Evolutionary conservation across 2,113 vertebrate species (phyloP).

Genomic region (Narcine bancroftii): DNA sequence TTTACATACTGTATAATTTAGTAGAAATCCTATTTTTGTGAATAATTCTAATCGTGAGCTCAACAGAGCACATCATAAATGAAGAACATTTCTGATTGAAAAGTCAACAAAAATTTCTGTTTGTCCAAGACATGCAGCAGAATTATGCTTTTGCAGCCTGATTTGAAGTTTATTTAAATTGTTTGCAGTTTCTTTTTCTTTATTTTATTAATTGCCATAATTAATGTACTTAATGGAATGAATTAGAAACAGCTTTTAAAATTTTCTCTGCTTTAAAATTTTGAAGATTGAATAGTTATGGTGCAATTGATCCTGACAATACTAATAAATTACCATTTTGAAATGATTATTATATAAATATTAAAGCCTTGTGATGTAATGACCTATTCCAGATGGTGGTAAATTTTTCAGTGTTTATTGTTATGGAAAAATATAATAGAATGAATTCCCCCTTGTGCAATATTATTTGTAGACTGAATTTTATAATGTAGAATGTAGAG

Average conservation of each 20-base stretch:
- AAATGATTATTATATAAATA: background rate
- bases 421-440: background rate
- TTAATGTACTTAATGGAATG: background rate
- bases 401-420: conserved; percentile 6
- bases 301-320: conserved; percentile 23
- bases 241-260: background rate
- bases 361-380: background rate
- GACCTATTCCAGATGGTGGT: background rate
- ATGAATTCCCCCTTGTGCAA: background rate
- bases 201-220: background rate
- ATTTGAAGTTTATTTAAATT: background rate
- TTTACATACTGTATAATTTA: background rate
- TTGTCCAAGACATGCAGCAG: background rate
- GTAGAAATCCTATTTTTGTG: background rate
- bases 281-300: conserved; percentile 16
- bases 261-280: background rate
- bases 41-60: background rate
- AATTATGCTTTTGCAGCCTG: background rate
- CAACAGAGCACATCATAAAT: background rate
- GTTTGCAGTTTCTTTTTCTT: background rate
- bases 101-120: background rate
- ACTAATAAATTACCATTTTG: conserved; percentile 17
- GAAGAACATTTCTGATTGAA: background rate
- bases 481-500: conserved; percentile 7
- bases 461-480: background rate